These are phyloP conservation scores for Esperia sulphurella DNA, from an alignment of 2,888 invertebrate species.

Conservation along the genomic window DNA sequence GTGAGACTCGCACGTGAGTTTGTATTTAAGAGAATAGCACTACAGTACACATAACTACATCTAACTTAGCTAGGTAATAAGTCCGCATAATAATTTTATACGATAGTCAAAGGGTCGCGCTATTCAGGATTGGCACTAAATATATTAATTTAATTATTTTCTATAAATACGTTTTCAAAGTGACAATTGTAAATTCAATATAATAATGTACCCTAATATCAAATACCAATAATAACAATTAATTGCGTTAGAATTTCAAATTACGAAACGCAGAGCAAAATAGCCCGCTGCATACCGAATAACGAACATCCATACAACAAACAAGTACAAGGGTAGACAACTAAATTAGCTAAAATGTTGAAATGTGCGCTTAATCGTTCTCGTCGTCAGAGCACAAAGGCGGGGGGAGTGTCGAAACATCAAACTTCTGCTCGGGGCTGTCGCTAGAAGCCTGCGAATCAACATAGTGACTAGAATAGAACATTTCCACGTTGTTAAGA, in stretches of 20 bases:
- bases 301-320: constrained; percentile 30
- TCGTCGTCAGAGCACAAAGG: constrained; percentile 87
- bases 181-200: constrained; percentile 47
- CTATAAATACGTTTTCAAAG: constrained; percentile 37
- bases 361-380: constrained; percentile 64
- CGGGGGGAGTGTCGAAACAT: constrained; percentile 87
- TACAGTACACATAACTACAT: constrained; percentile 57
- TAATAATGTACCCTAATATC: constrained; percentile 52
- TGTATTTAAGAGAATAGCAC: no score
- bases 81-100: constrained; percentile 41
- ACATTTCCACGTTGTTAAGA: constrained; percentile 69
- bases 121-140: constrained; percentile 64
- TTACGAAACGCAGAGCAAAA: constrained; percentile 43
- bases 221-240: constrained; percentile 63
- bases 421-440: constrained; percentile 86
- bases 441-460: constrained; percentile 82
- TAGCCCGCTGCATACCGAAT: constrained; percentile 35
- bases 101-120: constrained; percentile 51
- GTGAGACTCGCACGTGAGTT: no score
- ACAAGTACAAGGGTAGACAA: constrained; percentile 32
- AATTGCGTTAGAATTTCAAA: constrained; percentile 57
- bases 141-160: constrained; percentile 38
- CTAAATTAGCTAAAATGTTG: constrained; percentile 24
- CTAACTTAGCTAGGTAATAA: constrained; percentile 61
- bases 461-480: constrained; percentile 74